A percentile compares a stretch with the other conserved stretches of the same genome.
These are phyloP conservation scores for Tachystola acroxantha DNA, from an alignment of 2,888 invertebrate genomes.

Conservation along the genomic window DNA sequence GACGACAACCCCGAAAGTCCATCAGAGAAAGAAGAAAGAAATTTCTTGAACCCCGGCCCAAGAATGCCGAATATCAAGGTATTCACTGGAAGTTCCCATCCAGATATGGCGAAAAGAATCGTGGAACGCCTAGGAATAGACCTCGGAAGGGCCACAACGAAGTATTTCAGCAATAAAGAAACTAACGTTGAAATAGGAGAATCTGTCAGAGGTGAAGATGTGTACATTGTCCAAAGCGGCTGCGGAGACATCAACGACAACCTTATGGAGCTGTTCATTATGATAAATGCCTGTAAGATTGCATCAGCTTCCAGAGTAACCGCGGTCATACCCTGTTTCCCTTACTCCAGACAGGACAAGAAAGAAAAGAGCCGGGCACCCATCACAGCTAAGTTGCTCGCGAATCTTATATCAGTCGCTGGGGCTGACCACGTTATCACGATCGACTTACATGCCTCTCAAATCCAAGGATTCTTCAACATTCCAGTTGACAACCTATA, in stretches of 20 bases:
- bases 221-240: slow-evolving; percentile 94
- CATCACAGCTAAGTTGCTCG: slow-evolving; percentile 92
- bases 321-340: slow-evolving; percentile 94
- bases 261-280: slow-evolving; percentile 94
- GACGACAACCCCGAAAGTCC: slow-evolving; percentile 2
- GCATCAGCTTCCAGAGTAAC: slow-evolving; percentile 94
- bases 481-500: slow-evolving; percentile 95
- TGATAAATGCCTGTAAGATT: slow-evolving; percentile 96
- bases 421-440: slow-evolving; percentile 96
- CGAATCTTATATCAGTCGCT: slow-evolving; percentile 93
- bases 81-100: slow-evolving; percentile 98
- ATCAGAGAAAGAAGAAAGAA: slow-evolving; percentile 30
- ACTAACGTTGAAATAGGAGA: slow-evolving; percentile 96
- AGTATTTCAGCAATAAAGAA: slow-evolving; percentile 99
- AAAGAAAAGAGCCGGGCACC: slow-evolving; percentile 95
- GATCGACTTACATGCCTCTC: slow-evolving; percentile 94
- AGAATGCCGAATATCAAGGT: slow-evolving; percentile 99
- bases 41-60: slow-evolving; percentile 40
- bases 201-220: slow-evolving; percentile 95
- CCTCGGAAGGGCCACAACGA: slow-evolving; percentile 97
- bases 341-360: slow-evolving; percentile 94
- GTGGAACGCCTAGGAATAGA: slow-evolving; percentile 96
- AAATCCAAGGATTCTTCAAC: slow-evolving; percentile 96
- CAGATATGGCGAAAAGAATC: slow-evolving; percentile 96
- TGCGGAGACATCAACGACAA: slow-evolving; percentile 95